phyloP scores from a whole-genome alignment of 2,113 vertebrate species.

The Megatriorchis doriae region DNA sequence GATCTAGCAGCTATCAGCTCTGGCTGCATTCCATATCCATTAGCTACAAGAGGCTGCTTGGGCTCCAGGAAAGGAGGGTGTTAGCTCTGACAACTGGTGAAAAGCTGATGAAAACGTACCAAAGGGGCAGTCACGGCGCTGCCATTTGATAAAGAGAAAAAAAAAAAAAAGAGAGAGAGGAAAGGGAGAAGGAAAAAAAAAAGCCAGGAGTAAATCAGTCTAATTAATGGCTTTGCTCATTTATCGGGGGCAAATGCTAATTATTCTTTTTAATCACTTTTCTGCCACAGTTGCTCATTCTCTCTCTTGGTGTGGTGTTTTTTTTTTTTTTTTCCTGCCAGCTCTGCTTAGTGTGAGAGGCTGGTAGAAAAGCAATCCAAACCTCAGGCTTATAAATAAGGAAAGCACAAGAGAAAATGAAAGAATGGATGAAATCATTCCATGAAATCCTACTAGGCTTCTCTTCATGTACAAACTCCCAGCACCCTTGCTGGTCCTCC shows the following conservation, averaged over 20 bases:
- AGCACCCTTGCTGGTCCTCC: background rate
- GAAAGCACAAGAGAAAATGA: slow-evolving; percentile 20
- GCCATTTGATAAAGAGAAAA: slow-evolving; percentile 58
- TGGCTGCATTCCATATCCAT: slow-evolving; percentile 71
- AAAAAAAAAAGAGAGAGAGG: background rate
- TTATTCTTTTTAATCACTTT: slow-evolving; percentile 85
- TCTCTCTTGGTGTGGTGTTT: background rate
- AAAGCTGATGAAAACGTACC: slow-evolving; percentile 72
- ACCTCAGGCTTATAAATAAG: slow-evolving; percentile 47
- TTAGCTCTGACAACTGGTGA: slow-evolving; percentile 66
- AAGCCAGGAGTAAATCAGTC: slow-evolving; percentile 71
- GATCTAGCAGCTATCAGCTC: slow-evolving; percentile 67
- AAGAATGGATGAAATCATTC: background rate
- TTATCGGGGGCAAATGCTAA: slow-evolving; percentile 83
- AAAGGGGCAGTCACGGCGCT: slow-evolving; percentile 56
- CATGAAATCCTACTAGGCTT: background rate
- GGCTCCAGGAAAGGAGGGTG: slow-evolving; percentile 62
- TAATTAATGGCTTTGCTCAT: slow-evolving; percentile 80
- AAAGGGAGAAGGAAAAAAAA: slow-evolving; percentile 17
- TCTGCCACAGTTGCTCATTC: slow-evolving; percentile 70
- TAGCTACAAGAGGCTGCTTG: slow-evolving; percentile 60
- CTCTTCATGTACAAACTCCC: background rate
- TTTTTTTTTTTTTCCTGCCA: background rate
- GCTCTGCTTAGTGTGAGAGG: slow-evolving; percentile 24
- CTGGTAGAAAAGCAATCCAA: slow-evolving; percentile 43